Conservation (phyloP, 2,888 invertebrate species). For the Petrolisthes cinctipes region DNA sequence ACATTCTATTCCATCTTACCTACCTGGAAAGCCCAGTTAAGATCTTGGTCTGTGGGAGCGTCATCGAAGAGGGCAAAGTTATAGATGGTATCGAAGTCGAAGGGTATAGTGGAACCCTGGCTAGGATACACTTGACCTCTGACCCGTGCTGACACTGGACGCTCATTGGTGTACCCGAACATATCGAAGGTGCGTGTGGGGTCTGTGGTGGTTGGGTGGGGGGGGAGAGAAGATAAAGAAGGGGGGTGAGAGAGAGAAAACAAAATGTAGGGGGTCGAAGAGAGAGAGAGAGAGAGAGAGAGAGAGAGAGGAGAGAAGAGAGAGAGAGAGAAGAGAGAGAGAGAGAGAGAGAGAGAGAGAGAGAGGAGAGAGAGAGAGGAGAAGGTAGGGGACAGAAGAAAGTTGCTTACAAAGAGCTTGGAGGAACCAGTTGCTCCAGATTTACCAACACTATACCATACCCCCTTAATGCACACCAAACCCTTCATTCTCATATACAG, state of each 20-base stretch:
- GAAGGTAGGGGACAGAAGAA: neutral
- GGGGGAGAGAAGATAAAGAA: neutral
- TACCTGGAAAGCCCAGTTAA: slow-evolving; percentile 40
- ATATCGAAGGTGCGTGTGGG: neutral
- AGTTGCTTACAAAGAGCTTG: neutral
- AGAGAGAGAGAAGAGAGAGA: neutral
- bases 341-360: neutral
- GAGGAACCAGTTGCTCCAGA: no score
- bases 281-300: slow-evolving; percentile 1
- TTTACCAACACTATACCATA: no score
- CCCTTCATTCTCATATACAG: neutral
- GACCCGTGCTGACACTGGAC: slow-evolving; percentile 16
- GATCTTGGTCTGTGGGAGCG: neutral
- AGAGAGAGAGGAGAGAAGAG: neutral
- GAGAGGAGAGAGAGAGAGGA: neutral
- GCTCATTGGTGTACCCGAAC: slow-evolving; percentile 28
- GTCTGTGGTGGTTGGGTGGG: slow-evolving; percentile 2
- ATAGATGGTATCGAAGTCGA: neutral
- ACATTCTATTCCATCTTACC: neutral
- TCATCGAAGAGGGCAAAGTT: slow-evolving; percentile 34
- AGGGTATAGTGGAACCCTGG: neutral
- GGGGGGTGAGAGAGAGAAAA: neutral
- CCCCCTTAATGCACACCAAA: neutral
- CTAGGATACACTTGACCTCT: neutral
- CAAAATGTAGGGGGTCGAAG: neutral